These are phyloP conservation scores for Ennomos quercinarius DNA, from an alignment of 2,888 invertebrate species.

Conservation along the genomic window DNA sequence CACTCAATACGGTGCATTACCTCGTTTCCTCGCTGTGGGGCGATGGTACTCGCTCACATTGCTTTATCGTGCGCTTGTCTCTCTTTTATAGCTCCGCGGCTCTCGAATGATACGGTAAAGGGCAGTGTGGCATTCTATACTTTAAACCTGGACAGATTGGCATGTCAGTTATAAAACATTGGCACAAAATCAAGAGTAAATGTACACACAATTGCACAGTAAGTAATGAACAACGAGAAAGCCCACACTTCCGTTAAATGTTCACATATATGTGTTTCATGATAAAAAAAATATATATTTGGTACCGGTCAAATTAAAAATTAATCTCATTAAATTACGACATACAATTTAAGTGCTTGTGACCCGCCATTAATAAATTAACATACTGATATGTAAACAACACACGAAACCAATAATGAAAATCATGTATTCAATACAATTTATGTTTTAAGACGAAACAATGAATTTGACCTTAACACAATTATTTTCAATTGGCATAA, in stretches of 20 bases:
- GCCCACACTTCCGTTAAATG: conserved; percentile 71
- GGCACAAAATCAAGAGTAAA: conserved; percentile 55
- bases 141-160: conserved; percentile 81
- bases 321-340: conserved; percentile 43
- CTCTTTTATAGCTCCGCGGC: conserved; percentile 70
- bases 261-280: conserved; percentile 20
- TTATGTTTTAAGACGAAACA: neutral
- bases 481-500: conserved; percentile 43
- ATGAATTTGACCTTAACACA: neutral
- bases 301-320: conserved; percentile 24
- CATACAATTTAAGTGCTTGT: conserved; percentile 28
- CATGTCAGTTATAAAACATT: conserved; percentile 72
- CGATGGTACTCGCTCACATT: conserved; percentile 44
- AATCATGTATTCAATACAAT: neutral
- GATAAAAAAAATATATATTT: conserved; percentile 24
- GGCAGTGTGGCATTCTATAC: conserved; percentile 80
- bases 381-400: conserved; percentile 28
- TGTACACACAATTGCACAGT: conserved; percentile 42
- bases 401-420: conserved; percentile 16
- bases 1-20: conserved; percentile 78
- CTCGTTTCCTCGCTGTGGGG: conserved; percentile 75
- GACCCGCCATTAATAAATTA: conserved; percentile 29
- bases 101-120: conserved; percentile 69
- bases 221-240: conserved; percentile 45
- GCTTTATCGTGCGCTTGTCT: conserved; percentile 53